Evolutionary conservation across 2,797 vertebrate species (phyloP).

Genomic region (Crenuchus spilurus): DNA sequence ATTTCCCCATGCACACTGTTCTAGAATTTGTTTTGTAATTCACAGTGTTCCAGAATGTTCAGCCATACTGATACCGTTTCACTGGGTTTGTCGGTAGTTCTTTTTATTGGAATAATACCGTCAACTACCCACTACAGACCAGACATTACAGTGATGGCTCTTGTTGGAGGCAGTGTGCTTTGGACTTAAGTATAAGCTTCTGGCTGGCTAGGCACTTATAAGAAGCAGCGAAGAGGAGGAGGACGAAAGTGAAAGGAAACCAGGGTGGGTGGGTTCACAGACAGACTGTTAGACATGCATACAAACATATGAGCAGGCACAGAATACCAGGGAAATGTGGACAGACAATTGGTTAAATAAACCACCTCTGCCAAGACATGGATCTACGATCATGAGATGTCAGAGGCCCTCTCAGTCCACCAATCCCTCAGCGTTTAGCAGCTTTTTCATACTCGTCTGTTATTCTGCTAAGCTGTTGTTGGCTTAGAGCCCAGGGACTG

Average conservation of each 20-base stretch:
- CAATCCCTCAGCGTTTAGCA: conserved; percentile 15
- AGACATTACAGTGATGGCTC: no score
- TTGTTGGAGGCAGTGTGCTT: no score
- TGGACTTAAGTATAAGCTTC: background rate
- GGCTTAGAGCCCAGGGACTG: conserved; percentile 29
- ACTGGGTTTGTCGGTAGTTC: no score
- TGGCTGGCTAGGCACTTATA: background rate
- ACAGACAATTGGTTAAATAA: conserved; percentile 47
- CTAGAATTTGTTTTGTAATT: no score
- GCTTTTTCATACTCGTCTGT: conserved; percentile 22
- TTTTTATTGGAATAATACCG: no score
- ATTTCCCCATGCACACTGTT: no score
- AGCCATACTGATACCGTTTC: no score
- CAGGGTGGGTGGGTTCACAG: conserved; percentile 50
- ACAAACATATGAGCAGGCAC: conserved; percentile 50
- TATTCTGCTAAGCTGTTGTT: conserved; percentile 44
- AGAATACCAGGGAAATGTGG: conserved; percentile 40
- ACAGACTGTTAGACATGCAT: conserved; percentile 52
- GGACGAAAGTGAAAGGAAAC: background rate
- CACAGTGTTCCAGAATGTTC: no score
- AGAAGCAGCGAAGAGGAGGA: background rate
- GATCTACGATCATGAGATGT: conserved; percentile 3
- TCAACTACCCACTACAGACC: no score
- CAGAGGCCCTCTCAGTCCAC: conserved; percentile 1
- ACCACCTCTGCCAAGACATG: conserved; percentile 20